These are phyloP conservation scores for Quadroppia sp. DNA, from an alignment of 2,888 invertebrate genomes.

Conservation along the genomic window DNA sequence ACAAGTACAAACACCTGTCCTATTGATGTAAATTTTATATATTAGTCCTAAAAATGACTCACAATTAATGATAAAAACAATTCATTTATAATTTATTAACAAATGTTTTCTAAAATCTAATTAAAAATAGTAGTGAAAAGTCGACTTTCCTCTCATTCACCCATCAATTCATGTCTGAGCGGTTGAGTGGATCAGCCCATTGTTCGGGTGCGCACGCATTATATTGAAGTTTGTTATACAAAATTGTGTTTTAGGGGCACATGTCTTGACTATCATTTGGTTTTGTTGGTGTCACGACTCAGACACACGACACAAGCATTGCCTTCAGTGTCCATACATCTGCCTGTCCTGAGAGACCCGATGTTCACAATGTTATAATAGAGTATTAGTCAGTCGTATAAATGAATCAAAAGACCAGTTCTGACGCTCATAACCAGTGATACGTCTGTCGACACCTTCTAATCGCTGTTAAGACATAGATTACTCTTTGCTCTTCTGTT, in stretches of 20 bases:
- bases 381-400: conserved; percentile 26
- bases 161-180: background rate
- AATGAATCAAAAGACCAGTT: conserved; percentile 20
- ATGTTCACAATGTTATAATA: conserved; percentile 16
- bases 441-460: conserved; percentile 8
- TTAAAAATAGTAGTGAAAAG: too few relatives aligned
- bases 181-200: conserved; percentile 22
- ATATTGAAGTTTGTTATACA: background rate
- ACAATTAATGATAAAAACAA: too few relatives aligned
- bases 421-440: conserved; percentile 14
- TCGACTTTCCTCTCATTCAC: background rate
- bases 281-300: conserved; percentile 5
- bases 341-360: conserved; percentile 6
- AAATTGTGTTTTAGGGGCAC: conserved; percentile 31
- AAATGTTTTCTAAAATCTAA: too few relatives aligned
- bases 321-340: conserved; percentile 5
- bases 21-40: too few relatives aligned
- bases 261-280: conserved; percentile 29
- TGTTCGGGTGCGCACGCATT: conserved; percentile 25
- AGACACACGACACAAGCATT: background rate
- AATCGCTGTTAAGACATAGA: conserved; percentile 12
- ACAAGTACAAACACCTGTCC: too few relatives aligned
- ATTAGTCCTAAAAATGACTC: too few relatives aligned
- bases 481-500: conserved; percentile 1
- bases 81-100: too few relatives aligned